phyloP scores from a whole-genome alignment of 2,113 vertebrate species.

The Willisornis vidua region DNA sequence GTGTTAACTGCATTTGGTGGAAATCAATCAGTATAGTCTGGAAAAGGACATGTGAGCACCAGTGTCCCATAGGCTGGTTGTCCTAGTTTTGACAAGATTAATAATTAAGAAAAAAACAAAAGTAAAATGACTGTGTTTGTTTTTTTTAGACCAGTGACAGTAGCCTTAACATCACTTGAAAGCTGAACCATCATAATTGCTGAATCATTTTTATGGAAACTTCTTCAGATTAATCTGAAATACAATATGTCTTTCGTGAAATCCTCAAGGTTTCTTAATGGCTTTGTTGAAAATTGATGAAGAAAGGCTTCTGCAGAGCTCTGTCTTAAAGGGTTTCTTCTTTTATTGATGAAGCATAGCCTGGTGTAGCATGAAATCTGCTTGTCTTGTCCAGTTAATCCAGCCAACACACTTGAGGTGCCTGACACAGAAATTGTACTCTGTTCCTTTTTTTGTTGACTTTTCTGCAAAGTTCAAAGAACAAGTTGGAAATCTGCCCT shows the following conservation, averaged over 20 bases:
- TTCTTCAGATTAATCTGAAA: not conserved
- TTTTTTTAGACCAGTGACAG: not conserved
- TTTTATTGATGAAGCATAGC: not conserved
- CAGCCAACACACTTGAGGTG: not conserved
- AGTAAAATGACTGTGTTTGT: not conserved
- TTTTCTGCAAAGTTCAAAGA: not conserved
- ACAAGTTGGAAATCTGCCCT: not conserved
- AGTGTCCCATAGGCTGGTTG: not conserved
- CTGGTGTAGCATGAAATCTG: not conserved
- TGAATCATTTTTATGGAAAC: slow-evolving; percentile 1
- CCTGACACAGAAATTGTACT: not conserved
- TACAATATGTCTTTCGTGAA: not conserved
- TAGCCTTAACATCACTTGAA: not conserved
- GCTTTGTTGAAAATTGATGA: not conserved
- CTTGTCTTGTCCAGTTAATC: not conserved
- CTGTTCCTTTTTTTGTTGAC: not conserved
- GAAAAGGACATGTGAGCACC: not conserved
- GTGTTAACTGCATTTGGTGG: not conserved
- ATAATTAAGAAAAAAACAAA: not conserved
- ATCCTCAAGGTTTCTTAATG: not conserved
- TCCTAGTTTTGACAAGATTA: slow-evolving; percentile 3
- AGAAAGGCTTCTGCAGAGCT: not conserved
- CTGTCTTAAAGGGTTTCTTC: not conserved
- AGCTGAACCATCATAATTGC: not conserved
- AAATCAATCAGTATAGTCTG: not conserved